Evolutionary conservation across 1,140 invertebrate genomes (phyloP).

Genomic region (Drosophila teissieri): DNA sequence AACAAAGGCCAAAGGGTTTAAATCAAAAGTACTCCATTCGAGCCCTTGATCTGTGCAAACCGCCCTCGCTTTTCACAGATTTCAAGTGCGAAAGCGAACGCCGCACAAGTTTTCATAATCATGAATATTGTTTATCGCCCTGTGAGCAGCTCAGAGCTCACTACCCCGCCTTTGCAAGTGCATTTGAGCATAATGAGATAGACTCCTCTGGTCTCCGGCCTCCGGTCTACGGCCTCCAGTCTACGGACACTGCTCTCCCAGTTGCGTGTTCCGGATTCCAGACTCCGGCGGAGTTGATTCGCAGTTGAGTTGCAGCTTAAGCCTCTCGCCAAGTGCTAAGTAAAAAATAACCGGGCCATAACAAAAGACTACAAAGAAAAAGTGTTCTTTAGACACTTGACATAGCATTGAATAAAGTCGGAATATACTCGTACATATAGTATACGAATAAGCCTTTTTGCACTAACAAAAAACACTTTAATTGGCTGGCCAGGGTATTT

Average conservation of each 20-base stretch:
- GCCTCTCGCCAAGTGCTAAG: slow-evolving; percentile 43
- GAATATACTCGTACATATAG: neutral
- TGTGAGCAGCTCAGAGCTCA: slow-evolving; percentile 37
- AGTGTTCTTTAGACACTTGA: slow-evolving; percentile 25
- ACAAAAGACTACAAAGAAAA: slow-evolving; percentile 14
- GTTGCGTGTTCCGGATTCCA: neutral
- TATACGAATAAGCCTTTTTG: neutral
- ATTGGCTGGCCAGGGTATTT: slow-evolving; percentile 33
- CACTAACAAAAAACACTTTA: slow-evolving; percentile 29
- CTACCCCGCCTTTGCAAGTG: slow-evolving; percentile 30
- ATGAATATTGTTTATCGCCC: slow-evolving; percentile 61
- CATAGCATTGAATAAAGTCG: slow-evolving; percentile 9
- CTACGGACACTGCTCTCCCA: no score
- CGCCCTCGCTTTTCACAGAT: slow-evolving; percentile 33
- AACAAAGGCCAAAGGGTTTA: slow-evolving; percentile 18
- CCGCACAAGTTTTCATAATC: slow-evolving; percentile 59
- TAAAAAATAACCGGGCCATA: slow-evolving; percentile 48
- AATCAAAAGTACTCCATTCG: slow-evolving; percentile 14
- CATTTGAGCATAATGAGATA: slow-evolving; percentile 61
- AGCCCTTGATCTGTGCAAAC: slow-evolving; percentile 21
- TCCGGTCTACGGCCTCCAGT: no score
- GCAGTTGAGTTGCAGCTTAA: slow-evolving; percentile 36
- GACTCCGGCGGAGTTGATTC: slow-evolving; percentile 5
- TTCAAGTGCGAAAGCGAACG: slow-evolving; percentile 41
- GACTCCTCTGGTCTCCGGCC: neutral